Conservation (phyloP, 2,888 invertebrate genomes). For the Corythucha ciliata region DNA sequence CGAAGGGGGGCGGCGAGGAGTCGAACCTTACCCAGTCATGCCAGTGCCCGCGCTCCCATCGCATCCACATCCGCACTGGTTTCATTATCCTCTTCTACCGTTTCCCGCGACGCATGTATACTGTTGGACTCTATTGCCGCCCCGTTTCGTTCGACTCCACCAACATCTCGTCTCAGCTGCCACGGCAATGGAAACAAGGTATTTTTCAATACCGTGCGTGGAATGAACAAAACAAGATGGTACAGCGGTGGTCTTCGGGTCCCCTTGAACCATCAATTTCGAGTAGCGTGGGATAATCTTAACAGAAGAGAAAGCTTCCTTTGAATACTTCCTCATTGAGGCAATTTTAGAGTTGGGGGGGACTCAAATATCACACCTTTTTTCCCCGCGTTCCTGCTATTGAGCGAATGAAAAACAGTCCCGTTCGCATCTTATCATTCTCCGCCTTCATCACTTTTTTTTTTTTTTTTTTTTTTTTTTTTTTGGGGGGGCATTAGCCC, state of each 20-base stretch:
- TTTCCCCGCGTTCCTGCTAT: no score
- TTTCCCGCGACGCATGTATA: slow-evolving; percentile 25
- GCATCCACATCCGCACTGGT: slow-evolving; percentile 22
- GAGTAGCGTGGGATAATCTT: no score
- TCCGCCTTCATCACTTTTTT: no score
- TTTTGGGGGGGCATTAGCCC: no score
- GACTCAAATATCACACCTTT: no score
- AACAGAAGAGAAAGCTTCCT: no score
- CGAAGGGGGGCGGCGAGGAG: slow-evolving; percentile 12
- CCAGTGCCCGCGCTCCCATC: slow-evolving; percentile 25
- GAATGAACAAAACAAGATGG: not conserved
- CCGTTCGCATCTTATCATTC: no score
- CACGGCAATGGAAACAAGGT: slow-evolving; percentile 26
- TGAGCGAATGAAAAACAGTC: no score
- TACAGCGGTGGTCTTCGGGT: not conserved
- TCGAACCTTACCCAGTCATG: slow-evolving; percentile 20
- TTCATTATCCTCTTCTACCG: slow-evolving; percentile 20
- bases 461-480: no score
- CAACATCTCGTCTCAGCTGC: slow-evolving; percentile 21
- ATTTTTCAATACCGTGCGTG: no score
- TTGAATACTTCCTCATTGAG: no score
- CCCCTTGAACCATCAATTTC: not conserved
- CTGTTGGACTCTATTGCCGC: slow-evolving; percentile 24
- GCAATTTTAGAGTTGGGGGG: no score
- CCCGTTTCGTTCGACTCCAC: slow-evolving; percentile 20